Conservation (phyloP, 2,797 vertebrate species). For the Tolypeutes matacus region DNA sequence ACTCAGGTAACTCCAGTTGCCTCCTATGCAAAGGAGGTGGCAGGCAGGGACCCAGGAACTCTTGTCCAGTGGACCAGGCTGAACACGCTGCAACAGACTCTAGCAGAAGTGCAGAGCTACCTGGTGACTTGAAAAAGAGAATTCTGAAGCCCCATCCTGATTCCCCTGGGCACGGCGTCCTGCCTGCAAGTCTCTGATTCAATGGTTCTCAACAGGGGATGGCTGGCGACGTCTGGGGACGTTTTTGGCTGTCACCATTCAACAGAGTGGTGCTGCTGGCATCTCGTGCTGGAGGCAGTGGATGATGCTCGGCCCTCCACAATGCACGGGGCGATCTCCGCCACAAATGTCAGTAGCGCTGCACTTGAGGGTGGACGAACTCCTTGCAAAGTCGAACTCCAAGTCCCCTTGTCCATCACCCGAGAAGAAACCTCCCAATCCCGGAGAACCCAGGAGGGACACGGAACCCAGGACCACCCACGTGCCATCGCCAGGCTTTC, state of each 20-base stretch:
- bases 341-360: neutral
- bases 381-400: accelerated
- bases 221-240: neutral
- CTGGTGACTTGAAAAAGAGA: accelerated
- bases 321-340: neutral
- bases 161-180: accelerated
- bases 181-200: too few species aligned
- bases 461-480: accelerated
- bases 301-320: neutral
- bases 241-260: neutral
- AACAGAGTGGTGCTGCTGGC: neutral
- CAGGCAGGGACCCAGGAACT: too few species aligned
- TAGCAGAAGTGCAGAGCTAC: accelerated
- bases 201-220: accelerated
- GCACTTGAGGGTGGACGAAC: too few species aligned
- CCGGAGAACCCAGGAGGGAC: neutral
- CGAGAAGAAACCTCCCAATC: accelerated
- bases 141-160: accelerated
- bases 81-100: neutral
- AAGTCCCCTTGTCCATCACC: accelerated
- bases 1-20: neutral
- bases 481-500: too few species aligned
- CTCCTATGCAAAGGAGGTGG: neutral
- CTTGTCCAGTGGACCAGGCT: too few species aligned
- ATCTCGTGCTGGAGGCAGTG: neutral